Evolutionary conservation across 2,888 invertebrate genomes (phyloP), one percentile per base, ranked within the genome.

Genomic region (Liposcelis brunnea): DNA sequence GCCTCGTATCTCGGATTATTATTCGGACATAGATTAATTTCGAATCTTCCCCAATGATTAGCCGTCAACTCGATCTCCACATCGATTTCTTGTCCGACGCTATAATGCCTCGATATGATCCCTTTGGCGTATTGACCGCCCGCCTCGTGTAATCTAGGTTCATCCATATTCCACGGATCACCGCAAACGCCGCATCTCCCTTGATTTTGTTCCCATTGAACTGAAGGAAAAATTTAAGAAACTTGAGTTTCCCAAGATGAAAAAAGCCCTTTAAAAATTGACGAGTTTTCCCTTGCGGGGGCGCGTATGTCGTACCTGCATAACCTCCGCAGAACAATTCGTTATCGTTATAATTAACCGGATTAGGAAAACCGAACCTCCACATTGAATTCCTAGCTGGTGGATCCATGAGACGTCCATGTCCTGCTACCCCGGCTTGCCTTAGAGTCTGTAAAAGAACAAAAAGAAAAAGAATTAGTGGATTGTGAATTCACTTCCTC

Each of bases 351-450:
- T 90, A 93, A 65, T 93, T 89, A 48, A 86, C 85, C 2, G 91
- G 87, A 65, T 85, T 90, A n/a, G 84, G 82, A 64, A 81, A 93
- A 1, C 93, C 93, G 58, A 84, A 84, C 49, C 93, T 70, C 93
- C 93, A 94, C 89, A 91, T 90, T 42, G 84, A 80, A 66, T 91
- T 89, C 48, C 93, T 71, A 0, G 89, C 81, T 2, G 93, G 91
- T 0, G 93, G 93, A 61, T 91, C 86, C 82, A 90, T 84, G 49
- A 93, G 67, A 34, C 90, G 67, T 2, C 91, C 91, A 66, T 89
- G 89, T 7, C 82, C 81, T 51, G 67, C 64, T 1, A 76, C 79
- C 5, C 67, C 68, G 48, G 51, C 50, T 42, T 48, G 38, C 36
- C 33, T 38, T 44, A 49, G 32, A 7, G 46, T 43, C 51, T 51